Percentiles rank a stretch among this genome's conserved stretches.
These are phyloP conservation scores for Cydia strobilella DNA, from an alignment of 1,140 invertebrate species.

Conservation along the genomic window DNA sequence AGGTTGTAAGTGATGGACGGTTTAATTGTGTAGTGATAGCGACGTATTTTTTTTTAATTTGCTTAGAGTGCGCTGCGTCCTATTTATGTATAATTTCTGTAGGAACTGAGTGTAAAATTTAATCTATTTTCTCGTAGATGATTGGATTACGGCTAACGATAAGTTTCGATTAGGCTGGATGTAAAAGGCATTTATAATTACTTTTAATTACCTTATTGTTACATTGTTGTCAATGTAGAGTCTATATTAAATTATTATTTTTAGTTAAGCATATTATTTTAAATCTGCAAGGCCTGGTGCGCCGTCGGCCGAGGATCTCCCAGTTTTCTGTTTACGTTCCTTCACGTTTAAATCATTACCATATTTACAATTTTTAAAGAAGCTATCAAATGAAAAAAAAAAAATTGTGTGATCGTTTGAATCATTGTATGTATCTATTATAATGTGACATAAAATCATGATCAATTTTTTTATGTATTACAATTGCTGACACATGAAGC, in stretches of 20 bases:
- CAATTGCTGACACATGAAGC: slow-evolving; percentile 2
- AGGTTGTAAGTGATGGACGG: slow-evolving; percentile 61
- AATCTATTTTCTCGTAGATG: slow-evolving; percentile 32
- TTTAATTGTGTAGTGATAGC: slow-evolving; percentile 67
- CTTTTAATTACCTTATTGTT: slow-evolving; percentile 53
- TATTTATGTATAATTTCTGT: slow-evolving; percentile 41
- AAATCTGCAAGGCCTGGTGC: slow-evolving; percentile 6
- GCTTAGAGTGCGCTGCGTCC: slow-evolving; percentile 38
- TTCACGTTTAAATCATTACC: neutral
- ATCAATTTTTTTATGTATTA: slow-evolving; percentile 7
- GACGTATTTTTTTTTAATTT: slow-evolving; percentile 47
- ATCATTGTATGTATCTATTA: neutral
- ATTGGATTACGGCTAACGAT: slow-evolving; percentile 40
- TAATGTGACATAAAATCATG: slow-evolving; percentile 12
- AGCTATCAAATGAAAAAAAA: neutral
- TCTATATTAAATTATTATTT: slow-evolving; percentile 62
- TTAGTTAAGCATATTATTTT: slow-evolving; percentile 38
- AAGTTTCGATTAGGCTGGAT: slow-evolving; percentile 48
- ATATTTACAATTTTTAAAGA: neutral
- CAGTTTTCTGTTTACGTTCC: neutral
- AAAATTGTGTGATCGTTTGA: neutral
- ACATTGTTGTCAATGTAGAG: slow-evolving; percentile 55
- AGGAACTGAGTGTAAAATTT: slow-evolving; percentile 39
- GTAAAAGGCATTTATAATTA: slow-evolving; percentile 58
- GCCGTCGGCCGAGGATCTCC: slow-evolving; percentile 3